Conservation (phyloP, 2,113 vertebrate genomes). For the Phyllopteryx taeniolatus region DNA sequence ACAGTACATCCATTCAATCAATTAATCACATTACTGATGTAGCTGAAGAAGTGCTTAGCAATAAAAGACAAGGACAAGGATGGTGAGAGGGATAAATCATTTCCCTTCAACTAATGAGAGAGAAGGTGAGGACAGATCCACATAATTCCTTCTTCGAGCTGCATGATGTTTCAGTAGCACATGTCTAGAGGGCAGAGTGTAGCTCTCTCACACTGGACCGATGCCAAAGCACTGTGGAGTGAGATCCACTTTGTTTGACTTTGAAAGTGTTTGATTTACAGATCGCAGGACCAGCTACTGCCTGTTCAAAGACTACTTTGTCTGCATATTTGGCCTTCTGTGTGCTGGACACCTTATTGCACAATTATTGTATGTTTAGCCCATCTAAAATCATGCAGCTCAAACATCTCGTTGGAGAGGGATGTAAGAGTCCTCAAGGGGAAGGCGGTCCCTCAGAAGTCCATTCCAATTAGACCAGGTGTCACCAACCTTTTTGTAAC, state of each 20-base stretch:
- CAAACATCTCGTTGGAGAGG: slow-evolving; percentile 39
- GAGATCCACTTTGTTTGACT: slow-evolving; percentile 70
- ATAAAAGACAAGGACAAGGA: slow-evolving; percentile 56
- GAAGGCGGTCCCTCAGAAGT: slow-evolving; percentile 39
- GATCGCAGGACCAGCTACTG: slow-evolving; percentile 55
- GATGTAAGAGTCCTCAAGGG: slow-evolving; percentile 51
- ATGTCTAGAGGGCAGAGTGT: slow-evolving; percentile 58
- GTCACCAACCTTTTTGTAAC: too few species aligned
- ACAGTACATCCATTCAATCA: slow-evolving; percentile 48
- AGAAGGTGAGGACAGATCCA: slow-evolving; percentile 63
- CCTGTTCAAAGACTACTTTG: slow-evolving; percentile 55
- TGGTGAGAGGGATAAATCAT: slow-evolving; percentile 46
- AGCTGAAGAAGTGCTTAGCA: slow-evolving; percentile 56
- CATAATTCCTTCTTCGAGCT: slow-evolving; percentile 63
- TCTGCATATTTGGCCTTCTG: slow-evolving; percentile 31
- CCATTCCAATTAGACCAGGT: slow-evolving; percentile 40
- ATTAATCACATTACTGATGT: slow-evolving; percentile 61
- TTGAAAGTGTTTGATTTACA: slow-evolving; percentile 67
- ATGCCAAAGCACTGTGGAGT: slow-evolving; percentile 57
- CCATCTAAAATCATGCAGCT: slow-evolving; percentile 18
- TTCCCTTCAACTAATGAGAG: slow-evolving; percentile 60
- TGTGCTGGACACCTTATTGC: slow-evolving; percentile 22
- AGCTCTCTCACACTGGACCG: slow-evolving; percentile 46
- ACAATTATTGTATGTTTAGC: slow-evolving; percentile 9
- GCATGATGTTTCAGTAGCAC: slow-evolving; percentile 56